Evolutionary conservation across 2,113 vertebrate genomes (phyloP).

Genomic region (Xenopus laevis): DNA sequence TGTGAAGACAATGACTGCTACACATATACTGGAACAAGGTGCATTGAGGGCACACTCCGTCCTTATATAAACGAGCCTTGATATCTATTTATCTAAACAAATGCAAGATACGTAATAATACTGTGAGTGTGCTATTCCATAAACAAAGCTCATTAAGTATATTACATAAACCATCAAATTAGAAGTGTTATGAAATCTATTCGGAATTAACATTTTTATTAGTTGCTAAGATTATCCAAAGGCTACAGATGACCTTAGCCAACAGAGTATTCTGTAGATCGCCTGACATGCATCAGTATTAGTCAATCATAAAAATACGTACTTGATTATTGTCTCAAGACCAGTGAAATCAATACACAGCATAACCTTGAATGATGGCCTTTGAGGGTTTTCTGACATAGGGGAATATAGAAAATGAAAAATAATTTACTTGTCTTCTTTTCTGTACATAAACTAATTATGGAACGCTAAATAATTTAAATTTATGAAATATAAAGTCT

Average conservation of each 20-base stretch:
- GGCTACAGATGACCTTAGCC: slow-evolving; percentile 59
- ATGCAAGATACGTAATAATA: slow-evolving; percentile 17
- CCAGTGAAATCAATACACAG: slow-evolving; percentile 57
- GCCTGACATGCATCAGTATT: slow-evolving; percentile 52
- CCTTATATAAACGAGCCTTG: too few relatives aligned
- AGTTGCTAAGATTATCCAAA: slow-evolving; percentile 57
- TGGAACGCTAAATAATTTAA: slow-evolving; percentile 20
- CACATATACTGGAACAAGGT: too few relatives aligned
- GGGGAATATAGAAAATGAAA: slow-evolving; percentile 38
- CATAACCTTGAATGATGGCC: slow-evolving; percentile 51
- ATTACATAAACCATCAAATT: slow-evolving; percentile 45
- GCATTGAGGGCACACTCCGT: too few relatives aligned
- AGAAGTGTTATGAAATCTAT: slow-evolving; percentile 49
- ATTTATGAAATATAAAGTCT: background rate
- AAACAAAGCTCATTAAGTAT: slow-evolving; percentile 53
- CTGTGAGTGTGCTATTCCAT: slow-evolving; percentile 50
- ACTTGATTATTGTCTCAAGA: slow-evolving; percentile 61
- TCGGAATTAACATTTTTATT: slow-evolving; percentile 63
- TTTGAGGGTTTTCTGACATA: slow-evolving; percentile 44
- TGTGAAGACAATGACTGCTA: too few relatives aligned
- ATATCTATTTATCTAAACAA: background rate
- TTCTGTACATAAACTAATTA: slow-evolving; percentile 27
- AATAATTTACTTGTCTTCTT: background rate
- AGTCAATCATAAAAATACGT: slow-evolving; percentile 60
- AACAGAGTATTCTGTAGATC: slow-evolving; percentile 54